Base-by-base conservation (phyloP, 2,113 vertebrate genomes). In the Noturus placidus region DNA sequence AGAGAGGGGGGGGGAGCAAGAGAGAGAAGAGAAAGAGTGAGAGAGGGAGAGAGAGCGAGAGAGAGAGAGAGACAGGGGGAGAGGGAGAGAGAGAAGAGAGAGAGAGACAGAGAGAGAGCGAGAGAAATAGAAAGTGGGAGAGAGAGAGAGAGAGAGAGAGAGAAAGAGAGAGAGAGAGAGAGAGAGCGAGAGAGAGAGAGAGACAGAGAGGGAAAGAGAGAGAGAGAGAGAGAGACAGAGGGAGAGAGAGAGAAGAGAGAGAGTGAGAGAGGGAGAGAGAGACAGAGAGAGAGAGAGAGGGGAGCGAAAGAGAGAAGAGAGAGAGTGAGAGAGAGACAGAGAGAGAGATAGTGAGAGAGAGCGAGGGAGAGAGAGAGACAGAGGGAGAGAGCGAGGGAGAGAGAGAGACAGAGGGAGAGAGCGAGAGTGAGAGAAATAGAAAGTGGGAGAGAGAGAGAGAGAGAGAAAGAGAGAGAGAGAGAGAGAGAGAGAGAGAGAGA, bases 21-120 rank as follows among this genome's bases (percentile, higher is more conserved):
- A n/a, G n/a, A n/a, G n/a, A n/a, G n/a, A 87, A 87, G 42, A 78
- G 50, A 30, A 42, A 86, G 67, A 76, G 13, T 74, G 57, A 87
- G 65, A 76, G 56, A 52, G 22, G 35, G 76, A n/a, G 30, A 59
- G 33, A 50, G 79, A 46, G 42, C 42, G 38, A 74, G 33, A 74
- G 70, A 19, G 69, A 87, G 30, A 78, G 57, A 30, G 54, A 84
- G 67, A n/a, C n/a, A n/a, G n/a, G n/a, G n/a, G n/a, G n/a, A n/a
- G n/a, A n/a, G n/a, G n/a, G n/a, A n/a, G n/a, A n/a, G n/a, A n/a
- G n/a, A n/a, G n/a, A n/a, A n/a, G n/a, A n/a, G n/a, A n/a, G n/a
- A n/a, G n/a, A n/a, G n/a, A n/a, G n/a, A n/a, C n/a, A n/a, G n/a
- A n/a, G n/a, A n/a, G n/a, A n/a, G n/a, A n/a, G n/a, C n/a, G n/a